A percentile compares a stretch with the other conserved stretches of the same genome.
These are phyloP conservation scores for Goniozus legneri DNA, from an alignment of 1,140 invertebrate genomes.

Conservation along the genomic window DNA sequence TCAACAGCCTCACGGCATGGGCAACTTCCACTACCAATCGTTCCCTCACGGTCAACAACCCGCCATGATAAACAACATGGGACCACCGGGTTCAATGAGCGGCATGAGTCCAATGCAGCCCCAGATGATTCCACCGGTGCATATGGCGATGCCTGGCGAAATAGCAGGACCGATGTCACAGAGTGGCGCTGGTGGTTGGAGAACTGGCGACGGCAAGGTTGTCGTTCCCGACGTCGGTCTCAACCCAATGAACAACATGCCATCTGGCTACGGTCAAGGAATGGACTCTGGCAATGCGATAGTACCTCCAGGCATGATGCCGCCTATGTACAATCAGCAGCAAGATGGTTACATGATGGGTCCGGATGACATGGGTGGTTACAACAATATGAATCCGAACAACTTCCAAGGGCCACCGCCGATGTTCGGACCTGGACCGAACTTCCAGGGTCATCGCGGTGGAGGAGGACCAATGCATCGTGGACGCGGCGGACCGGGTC, in stretches of 20 bases:
- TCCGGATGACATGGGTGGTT: constrained; percentile 43
- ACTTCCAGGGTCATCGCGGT: constrained; percentile 50
- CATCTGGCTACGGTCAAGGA: constrained; percentile 30
- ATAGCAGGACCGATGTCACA: constrained; percentile 24
- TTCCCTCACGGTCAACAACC: constrained; percentile 44
- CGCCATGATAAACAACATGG: constrained; percentile 26
- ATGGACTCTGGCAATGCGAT: constrained; percentile 47
- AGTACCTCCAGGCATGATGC: constrained; percentile 43
- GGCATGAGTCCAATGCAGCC: constrained; percentile 37
- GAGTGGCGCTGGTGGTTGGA: constrained; percentile 43
- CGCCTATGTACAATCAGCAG: constrained; percentile 56
- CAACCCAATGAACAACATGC: constrained; percentile 38
- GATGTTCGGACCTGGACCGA: constrained; percentile 40
- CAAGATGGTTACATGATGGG: constrained; percentile 38
- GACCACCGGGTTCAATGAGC: constrained; percentile 39
- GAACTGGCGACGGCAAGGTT: constrained; percentile 55
- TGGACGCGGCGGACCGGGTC: constrained; percentile 42
- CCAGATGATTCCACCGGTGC: constrained; percentile 32
- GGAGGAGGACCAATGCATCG: constrained; percentile 55
- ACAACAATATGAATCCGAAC: constrained; percentile 30
- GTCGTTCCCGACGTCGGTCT: constrained; percentile 47
- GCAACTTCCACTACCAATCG: constrained; percentile 36
- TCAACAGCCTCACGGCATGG: constrained; percentile 27
- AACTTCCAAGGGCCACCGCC: constrained; percentile 45
- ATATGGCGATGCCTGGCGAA: constrained; percentile 27